Evolutionary conservation across 2,113 vertebrate genomes (phyloP).

Genomic region (Nothocercus nigrocapillus): DNA sequence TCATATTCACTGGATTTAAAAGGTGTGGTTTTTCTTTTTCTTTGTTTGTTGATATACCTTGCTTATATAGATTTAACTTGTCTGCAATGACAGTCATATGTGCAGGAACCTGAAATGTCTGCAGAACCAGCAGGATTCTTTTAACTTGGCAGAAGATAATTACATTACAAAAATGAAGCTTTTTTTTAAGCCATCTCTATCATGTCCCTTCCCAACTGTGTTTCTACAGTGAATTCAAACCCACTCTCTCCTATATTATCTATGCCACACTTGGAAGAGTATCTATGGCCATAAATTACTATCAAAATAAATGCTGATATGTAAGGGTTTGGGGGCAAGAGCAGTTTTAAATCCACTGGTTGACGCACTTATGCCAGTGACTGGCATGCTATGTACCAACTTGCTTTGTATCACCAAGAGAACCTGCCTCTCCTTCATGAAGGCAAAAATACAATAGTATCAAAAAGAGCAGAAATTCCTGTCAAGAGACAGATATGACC

Average conservation of each 20-base stretch:
- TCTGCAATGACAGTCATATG: not conserved
- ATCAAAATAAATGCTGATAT: rapidly evolving
- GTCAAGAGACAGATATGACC: not conserved
- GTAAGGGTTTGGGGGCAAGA: not conserved
- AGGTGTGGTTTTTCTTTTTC: not conserved
- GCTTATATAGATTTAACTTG: not conserved
- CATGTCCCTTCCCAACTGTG: not conserved
- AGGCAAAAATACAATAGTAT: rapidly evolving
- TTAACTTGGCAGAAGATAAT: not conserved
- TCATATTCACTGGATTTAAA: not conserved
- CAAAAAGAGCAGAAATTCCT: not conserved
- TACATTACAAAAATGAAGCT: not conserved
- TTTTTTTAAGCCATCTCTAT: not conserved
- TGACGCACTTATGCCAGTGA: rapidly evolving
- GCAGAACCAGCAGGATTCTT: not conserved
- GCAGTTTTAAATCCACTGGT: not conserved
- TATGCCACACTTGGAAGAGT: rapidly evolving
- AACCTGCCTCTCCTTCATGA: not conserved
- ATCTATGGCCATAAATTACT: not conserved
- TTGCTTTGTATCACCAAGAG: not conserved
- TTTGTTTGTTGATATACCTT: not conserved
- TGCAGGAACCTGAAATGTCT: conserved; percentile 24
- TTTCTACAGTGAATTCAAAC: not conserved
- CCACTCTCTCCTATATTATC: not conserved
- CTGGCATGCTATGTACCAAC: rapidly evolving